These are phyloP conservation scores for Diprion similis DNA, from an alignment of 1,140 invertebrate species.

Conservation along the genomic window DNA sequence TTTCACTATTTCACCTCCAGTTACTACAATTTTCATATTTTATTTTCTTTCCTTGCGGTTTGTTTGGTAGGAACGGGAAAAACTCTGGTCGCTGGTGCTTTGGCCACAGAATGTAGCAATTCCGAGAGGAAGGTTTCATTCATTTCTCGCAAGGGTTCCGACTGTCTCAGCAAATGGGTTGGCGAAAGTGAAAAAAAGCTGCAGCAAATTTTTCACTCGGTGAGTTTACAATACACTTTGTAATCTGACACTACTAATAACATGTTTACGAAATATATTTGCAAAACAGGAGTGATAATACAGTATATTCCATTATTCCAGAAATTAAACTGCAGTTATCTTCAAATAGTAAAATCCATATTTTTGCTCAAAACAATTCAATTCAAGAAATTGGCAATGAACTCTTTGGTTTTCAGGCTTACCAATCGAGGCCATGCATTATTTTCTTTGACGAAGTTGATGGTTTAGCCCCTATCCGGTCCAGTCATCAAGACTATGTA, in stretches of 20 bases:
- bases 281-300: conserved; percentile 23
- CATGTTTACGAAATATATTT: conserved; percentile 28
- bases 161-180: conserved; percentile 65
- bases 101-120: conserved; percentile 61
- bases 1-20: too few species aligned
- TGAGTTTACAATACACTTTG: conserved; percentile 25
- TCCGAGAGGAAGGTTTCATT: conserved; percentile 63
- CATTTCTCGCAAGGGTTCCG: conserved; percentile 63
- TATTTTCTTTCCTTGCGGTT: not conserved
- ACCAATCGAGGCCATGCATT: conserved; percentile 74
- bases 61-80: conserved; percentile 61
- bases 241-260: conserved; percentile 11
- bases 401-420: conserved; percentile 58
- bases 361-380: conserved; percentile 22
- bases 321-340: not conserved
- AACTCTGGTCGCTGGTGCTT: conserved; percentile 63
- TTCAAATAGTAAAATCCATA: not conserved
- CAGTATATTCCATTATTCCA: conserved; percentile 24
- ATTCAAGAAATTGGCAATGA: conserved; percentile 14
- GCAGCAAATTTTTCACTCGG: conserved; percentile 59
- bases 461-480: conserved; percentile 72
- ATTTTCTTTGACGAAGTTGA: conserved; percentile 84
- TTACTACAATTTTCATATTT: conserved; percentile 10
- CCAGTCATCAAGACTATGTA: conserved; percentile 72
- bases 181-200: conserved; percentile 65